phyloP scores from a whole-genome alignment of 1,140 invertebrate species.

The Drosophila kohkoa region DNA sequence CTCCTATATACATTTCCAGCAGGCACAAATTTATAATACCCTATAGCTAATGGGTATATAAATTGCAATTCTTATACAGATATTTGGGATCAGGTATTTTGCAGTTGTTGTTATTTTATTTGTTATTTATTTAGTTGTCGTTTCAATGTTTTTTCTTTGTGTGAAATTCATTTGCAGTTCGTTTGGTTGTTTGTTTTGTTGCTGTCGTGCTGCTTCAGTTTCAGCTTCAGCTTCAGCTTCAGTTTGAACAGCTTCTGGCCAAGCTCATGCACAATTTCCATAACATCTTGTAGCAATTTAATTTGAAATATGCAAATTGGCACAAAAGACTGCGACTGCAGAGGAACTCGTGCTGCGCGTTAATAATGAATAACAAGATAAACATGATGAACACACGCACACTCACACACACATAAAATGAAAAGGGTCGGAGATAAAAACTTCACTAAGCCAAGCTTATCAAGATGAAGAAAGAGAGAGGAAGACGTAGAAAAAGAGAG shows the following conservation, averaged over 20 bases:
- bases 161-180: slow-evolving; percentile 26
- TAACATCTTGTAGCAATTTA: slow-evolving; percentile 48
- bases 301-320: slow-evolving; percentile 57
- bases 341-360: slow-evolving; percentile 37
- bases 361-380: slow-evolving; percentile 51
- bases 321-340: slow-evolving; percentile 19
- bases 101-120: background rate
- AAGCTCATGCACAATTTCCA: slow-evolving; percentile 34
- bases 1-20: too few species aligned
- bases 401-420: background rate
- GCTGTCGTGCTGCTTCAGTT: background rate
- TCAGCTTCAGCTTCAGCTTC: background rate
- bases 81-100: background rate
- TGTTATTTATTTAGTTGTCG: background rate
- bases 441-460: slow-evolving; percentile 9
- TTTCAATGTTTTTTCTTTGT: background rate
- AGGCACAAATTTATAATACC: too few species aligned
- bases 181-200: background rate
- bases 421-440: background rate
- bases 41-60: too few species aligned
- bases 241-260: background rate
- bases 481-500: too few species aligned
- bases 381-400: slow-evolving; percentile 34
- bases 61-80: too few species aligned
- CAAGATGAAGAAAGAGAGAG: slow-evolving; percentile 10